Evolutionary conservation across 2,888 invertebrate species (phyloP).

Genomic region (Mayetiola destructor): DNA sequence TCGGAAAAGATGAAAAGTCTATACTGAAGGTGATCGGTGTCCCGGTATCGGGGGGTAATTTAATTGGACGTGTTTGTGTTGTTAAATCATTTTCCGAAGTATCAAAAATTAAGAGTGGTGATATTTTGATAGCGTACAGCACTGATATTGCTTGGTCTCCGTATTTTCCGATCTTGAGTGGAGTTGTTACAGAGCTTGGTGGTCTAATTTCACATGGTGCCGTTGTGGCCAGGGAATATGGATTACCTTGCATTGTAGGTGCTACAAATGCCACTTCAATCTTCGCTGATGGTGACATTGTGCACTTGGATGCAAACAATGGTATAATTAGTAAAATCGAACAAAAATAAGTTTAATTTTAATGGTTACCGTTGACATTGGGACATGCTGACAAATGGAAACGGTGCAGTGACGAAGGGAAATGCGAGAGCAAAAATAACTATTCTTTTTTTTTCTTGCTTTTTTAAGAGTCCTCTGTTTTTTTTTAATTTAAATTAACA

Average conservation of each 20-base stretch:
- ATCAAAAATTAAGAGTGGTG: constrained; percentile 42
- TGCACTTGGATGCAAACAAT: neutral
- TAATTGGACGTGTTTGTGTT: constrained; percentile 56
- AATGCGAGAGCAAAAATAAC: neutral
- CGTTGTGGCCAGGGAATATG: constrained; percentile 46
- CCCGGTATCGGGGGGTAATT: constrained; percentile 54
- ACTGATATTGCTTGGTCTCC: constrained; percentile 80
- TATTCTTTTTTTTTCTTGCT: neutral
- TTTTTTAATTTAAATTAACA: too few species aligned
- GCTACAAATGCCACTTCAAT: constrained; percentile 46
- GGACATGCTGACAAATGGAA: neutral
- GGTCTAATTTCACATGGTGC: constrained; percentile 69
- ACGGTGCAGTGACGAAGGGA: neutral
- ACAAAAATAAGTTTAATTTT: neutral
- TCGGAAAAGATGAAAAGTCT: constrained; percentile 6
- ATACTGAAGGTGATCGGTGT: constrained; percentile 40
- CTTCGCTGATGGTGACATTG: neutral
- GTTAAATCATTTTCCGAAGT: constrained; percentile 51
- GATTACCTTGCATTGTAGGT: constrained; percentile 69
- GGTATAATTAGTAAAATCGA: neutral
- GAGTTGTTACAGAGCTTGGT: constrained; percentile 68
- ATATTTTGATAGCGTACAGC: constrained; percentile 58
- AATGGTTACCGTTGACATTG: neutral
- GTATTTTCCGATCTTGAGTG: constrained; percentile 63
- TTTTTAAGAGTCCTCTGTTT: neutral